Percentiles rank a stretch among this genome's conserved stretches.
Evolutionary conservation across 2,113 vertebrate genomes (phyloP).

Genomic region (Elachura formosa): DNA sequence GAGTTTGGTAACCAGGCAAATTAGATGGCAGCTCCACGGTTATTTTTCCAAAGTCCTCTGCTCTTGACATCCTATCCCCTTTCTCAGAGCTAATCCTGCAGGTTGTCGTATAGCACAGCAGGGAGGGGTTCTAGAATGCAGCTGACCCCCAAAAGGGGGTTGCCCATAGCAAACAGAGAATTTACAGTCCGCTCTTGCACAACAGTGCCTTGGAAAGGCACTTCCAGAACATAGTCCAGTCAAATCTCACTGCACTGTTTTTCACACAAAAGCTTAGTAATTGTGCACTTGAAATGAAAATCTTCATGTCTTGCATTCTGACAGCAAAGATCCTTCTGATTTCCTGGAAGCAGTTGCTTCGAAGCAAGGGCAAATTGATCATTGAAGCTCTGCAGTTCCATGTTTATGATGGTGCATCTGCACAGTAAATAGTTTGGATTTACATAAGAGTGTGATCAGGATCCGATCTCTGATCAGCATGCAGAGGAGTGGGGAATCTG

Average conservation of each 20-base stretch:
- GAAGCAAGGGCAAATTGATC: background rate
- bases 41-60: background rate
- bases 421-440: background rate
- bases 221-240: background rate
- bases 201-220: background rate
- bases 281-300: background rate
- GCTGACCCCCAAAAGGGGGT: background rate
- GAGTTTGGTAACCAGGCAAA: background rate
- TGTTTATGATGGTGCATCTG: background rate
- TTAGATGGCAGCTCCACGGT: background rate
- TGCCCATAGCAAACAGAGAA: background rate
- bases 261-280: background rate
- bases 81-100: background rate
- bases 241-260: background rate
- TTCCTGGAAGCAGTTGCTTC: background rate
- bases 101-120: background rate
- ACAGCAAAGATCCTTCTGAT: background rate
- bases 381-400: background rate
- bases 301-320: background rate
- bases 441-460: background rate
- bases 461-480: background rate
- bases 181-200: background rate
- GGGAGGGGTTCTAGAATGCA: background rate
- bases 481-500: background rate
- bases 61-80: background rate